Percentiles rank a stretch among this genome's conserved stretches.
phyloP scores from a whole-genome alignment of 53 echinoderm and acorn worm genomes.

The Luidia sarsii region DNA sequence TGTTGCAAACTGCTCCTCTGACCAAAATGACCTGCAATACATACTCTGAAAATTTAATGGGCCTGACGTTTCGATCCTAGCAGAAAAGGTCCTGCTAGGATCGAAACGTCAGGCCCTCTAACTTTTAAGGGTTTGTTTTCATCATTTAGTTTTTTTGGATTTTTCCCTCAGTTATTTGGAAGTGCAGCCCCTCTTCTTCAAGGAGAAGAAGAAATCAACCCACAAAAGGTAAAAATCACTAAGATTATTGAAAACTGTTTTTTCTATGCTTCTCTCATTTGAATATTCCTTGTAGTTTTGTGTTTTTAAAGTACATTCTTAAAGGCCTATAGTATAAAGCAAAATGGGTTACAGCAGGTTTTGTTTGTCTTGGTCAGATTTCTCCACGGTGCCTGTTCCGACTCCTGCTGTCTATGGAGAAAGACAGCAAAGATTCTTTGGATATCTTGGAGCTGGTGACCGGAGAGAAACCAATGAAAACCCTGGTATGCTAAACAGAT shows the following conservation, averaged over 20 bases:
- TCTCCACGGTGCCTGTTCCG: constrained; percentile 79
- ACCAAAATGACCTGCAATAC: no score
- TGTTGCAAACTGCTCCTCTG: no score
- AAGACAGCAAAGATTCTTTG: constrained; percentile 84
- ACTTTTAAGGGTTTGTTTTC: no score
- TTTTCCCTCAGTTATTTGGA: constrained; percentile 75
- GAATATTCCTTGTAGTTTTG: no score
- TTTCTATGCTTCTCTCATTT: background rate
- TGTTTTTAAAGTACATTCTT: no score
- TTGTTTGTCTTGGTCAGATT: no score
- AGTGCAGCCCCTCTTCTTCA: constrained; percentile 90
- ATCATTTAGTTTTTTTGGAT: background rate
- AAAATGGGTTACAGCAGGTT: no score
- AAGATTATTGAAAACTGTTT: background rate
- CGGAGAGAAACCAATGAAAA: constrained; percentile 96
- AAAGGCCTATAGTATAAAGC: no score
- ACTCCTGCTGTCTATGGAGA: constrained; percentile 85
- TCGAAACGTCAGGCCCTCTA: no score
- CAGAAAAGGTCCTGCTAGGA: no score
- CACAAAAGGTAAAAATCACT: constrained; percentile 71
- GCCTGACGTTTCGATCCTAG: no score
- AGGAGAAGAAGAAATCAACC: constrained; percentile 73
- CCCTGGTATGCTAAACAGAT: constrained; percentile 69
- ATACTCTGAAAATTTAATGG: no score
- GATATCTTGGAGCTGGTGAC: constrained; percentile 90